phyloP scores from a whole-genome alignment of 2,797 vertebrate species.

The Platyrinchus mystaceus region DNA sequence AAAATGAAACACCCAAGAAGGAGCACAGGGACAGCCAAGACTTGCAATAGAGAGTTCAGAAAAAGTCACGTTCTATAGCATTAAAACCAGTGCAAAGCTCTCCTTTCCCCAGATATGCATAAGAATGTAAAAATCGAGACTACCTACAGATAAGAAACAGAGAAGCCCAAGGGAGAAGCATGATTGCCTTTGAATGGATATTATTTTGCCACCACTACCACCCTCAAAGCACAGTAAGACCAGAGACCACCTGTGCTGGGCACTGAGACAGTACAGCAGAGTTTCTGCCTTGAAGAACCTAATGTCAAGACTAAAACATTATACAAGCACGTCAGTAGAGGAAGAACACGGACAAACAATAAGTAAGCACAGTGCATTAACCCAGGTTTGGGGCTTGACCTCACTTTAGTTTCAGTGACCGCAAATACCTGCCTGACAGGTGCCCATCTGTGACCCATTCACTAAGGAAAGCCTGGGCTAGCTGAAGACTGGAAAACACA shows the following conservation, averaged over 20 bases:
- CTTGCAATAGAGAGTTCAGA: background rate
- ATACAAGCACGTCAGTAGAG: background rate
- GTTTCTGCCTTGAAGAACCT: background rate
- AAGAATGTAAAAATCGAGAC: background rate
- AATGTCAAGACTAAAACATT: background rate
- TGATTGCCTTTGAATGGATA: background rate
- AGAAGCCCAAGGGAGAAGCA: background rate
- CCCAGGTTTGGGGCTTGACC: background rate
- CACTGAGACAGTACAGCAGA: background rate
- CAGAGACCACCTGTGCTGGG: background rate
- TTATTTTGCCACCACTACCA: background rate
- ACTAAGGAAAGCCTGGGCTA: background rate
- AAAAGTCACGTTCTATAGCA: background rate
- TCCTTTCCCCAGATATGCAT: background rate
- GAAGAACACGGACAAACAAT: background rate
- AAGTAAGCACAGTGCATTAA: background rate
- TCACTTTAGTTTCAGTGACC: background rate
- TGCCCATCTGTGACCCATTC: background rate
- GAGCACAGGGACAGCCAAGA: background rate
- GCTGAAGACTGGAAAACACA: background rate
- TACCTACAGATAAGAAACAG: rapidly evolving
- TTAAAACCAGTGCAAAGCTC: background rate
- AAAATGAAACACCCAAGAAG: background rate
- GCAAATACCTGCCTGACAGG: background rate
- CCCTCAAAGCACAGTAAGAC: background rate